Evolutionary conservation across 2,888 invertebrate species (phyloP).

Genomic region (Stenotaenia linearis): DNA sequence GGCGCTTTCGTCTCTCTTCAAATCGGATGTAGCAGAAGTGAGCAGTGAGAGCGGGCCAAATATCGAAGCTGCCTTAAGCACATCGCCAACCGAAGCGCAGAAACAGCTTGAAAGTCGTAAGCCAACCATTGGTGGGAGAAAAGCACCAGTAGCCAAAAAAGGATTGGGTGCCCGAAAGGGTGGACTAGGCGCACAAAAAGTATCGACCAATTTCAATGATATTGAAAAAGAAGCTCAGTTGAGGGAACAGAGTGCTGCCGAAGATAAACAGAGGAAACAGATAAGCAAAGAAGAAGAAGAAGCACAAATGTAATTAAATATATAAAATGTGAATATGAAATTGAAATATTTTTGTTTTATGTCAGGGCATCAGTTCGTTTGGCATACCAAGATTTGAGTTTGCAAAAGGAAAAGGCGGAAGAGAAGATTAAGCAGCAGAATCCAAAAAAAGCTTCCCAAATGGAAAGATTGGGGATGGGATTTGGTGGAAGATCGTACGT

Average conservation of each 20-base stretch:
- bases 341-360: background rate
- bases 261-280: constrained; percentile 51
- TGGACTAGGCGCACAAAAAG: constrained; percentile 88
- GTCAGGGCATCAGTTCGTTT: constrained; percentile 51
- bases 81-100: constrained; percentile 45
- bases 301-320: constrained; percentile 50
- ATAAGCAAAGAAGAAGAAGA: constrained; percentile 59
- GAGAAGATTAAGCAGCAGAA: constrained; percentile 66
- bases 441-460: constrained; percentile 76
- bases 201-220: constrained; percentile 89
- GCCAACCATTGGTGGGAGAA: constrained; percentile 65
- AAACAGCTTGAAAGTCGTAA: constrained; percentile 52
- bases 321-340: too few relatives aligned
- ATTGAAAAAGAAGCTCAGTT: constrained; percentile 83
- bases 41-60: constrained; percentile 47
- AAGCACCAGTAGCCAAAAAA: constrained; percentile 60
- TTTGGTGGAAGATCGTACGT: constrained; percentile 56
- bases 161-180: constrained; percentile 79
- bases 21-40: background rate
- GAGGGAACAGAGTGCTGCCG: constrained; percentile 51
- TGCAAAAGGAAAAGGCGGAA: constrained; percentile 62
- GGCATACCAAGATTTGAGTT: constrained; percentile 70
- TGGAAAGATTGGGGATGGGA: constrained; percentile 92
- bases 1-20: constrained; percentile 33
- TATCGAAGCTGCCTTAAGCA: constrained; percentile 50